A percentile compares a stretch with the other conserved stretches of the same genome.
These are phyloP conservation scores for Thymelicus acteon DNA, from an alignment of 2,888 invertebrate species.

Conservation along the genomic window DNA sequence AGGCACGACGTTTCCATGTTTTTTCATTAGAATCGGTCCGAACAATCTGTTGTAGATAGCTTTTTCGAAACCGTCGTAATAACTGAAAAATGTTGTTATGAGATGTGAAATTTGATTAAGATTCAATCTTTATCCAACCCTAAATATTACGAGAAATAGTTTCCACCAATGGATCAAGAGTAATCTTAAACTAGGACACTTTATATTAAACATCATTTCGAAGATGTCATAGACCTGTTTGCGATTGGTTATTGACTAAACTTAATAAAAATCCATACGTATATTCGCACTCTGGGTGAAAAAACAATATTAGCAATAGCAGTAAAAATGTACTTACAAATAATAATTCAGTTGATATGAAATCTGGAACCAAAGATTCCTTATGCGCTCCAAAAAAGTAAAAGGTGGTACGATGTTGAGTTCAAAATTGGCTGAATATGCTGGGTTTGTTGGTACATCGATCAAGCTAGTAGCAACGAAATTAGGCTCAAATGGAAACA, in stretches of 20 bases:
- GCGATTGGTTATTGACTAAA: too few relatives aligned
- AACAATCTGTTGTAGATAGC: slow-evolving; percentile 45
- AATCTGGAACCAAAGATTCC: slow-evolving; percentile 30
- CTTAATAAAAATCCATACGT: too few relatives aligned
- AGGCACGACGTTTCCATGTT: slow-evolving; percentile 11
- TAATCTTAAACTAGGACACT: too few relatives aligned
- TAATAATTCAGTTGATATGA: not conserved
- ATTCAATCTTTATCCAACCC: too few relatives aligned
- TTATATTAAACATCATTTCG: too few relatives aligned
- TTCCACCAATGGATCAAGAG: too few relatives aligned
- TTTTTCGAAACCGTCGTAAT: slow-evolving; percentile 38
- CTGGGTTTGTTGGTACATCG: slow-evolving; percentile 56
- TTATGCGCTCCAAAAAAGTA: slow-evolving; percentile 51
- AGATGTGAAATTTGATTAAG: too few relatives aligned
- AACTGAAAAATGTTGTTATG: slow-evolving; percentile 1
- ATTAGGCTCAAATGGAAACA: slow-evolving; percentile 57
- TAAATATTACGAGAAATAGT: too few relatives aligned
- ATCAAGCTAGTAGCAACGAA: slow-evolving; percentile 52
- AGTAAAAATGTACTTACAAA: slow-evolving; percentile 16
- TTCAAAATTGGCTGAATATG: slow-evolving; percentile 50
- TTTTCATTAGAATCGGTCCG: slow-evolving; percentile 48
- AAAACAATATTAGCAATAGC: too few relatives aligned
- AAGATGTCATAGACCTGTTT: too few relatives aligned
- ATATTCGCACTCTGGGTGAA: too few relatives aligned
- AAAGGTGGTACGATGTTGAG: slow-evolving; percentile 50